Conservation (phyloP, 2,888 invertebrate genomes). For the Smittia sp. region DNA sequence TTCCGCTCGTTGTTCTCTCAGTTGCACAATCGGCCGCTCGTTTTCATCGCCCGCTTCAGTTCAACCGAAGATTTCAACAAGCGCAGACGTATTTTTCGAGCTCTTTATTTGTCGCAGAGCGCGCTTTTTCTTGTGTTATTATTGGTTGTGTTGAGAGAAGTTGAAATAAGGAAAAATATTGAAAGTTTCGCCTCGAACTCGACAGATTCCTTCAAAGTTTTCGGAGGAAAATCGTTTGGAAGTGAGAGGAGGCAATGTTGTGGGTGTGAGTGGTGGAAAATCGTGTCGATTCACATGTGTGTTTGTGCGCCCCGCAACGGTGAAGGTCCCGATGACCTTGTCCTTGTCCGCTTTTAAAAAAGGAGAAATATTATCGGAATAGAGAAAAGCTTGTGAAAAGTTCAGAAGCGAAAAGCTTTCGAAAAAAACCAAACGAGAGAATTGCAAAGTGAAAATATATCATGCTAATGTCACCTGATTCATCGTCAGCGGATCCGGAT, state of each 20-base stretch:
- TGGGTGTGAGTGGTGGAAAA: conserved; percentile 30
- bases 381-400: not conserved
- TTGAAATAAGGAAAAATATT: not conserved
- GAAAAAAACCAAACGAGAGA: not conserved
- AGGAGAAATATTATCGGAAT: not conserved
- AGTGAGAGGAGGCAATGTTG: not conserved
- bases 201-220: too few relatives aligned
- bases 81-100: not conserved
- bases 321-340: conserved; percentile 40
- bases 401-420: not conserved
- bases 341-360: conserved; percentile 17
- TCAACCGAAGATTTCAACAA: not conserved
- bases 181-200: not conserved
- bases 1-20: not conserved
- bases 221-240: too few relatives aligned
- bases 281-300: not conserved
- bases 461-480: conserved; percentile 55
- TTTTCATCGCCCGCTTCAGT: not conserved
- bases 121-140: not conserved
- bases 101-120: conserved; percentile 1
- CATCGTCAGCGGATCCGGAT: conserved; percentile 43
- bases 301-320: not conserved
- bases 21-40: too few relatives aligned
- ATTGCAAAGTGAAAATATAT: conserved; percentile 43
- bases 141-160: not conserved